Evolutionary conservation across 2,113 vertebrate genomes (phyloP).

Genomic region (Gadus chalcogrammus): DNA sequence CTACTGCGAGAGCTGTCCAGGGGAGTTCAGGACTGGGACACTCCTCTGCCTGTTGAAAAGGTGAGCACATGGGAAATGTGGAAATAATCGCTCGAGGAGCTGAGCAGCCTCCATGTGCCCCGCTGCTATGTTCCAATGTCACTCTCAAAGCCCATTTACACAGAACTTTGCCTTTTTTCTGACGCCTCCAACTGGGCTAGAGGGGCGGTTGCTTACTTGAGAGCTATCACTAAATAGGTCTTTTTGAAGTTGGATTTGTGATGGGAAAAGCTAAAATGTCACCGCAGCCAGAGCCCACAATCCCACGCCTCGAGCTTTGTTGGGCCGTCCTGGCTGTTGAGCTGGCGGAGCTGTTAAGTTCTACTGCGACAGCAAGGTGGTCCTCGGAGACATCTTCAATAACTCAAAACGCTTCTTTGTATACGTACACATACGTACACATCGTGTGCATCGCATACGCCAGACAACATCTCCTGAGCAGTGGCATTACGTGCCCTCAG

Average conservation of each 20-base stretch:
- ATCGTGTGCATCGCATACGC: too few species aligned
- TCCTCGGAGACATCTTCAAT: conserved; percentile 7
- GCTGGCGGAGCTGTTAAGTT: conserved; percentile 2
- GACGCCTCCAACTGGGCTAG: background rate
- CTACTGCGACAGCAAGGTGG: conserved; percentile 5
- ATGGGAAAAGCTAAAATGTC: conserved; percentile 11
- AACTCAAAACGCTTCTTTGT: too few species aligned
- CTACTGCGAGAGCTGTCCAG: conserved; percentile 7
- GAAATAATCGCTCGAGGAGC: background rate
- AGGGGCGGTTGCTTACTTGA: background rate
- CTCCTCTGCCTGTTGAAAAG: background rate
- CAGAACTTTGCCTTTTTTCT: background rate
- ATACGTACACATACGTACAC: too few species aligned
- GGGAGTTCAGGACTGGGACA: background rate
- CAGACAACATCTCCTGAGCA: conserved; percentile 3
- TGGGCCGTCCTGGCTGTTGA: conserved; percentile 14
- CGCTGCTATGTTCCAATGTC: background rate
- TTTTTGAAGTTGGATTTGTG: background rate
- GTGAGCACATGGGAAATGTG: background rate
- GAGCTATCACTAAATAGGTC: background rate
- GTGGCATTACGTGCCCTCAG: conserved; percentile 9
- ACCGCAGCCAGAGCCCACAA: conserved; percentile 11
- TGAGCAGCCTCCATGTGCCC: background rate
- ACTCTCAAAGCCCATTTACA: background rate
- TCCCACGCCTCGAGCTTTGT: conserved; percentile 11